phyloP scores from a whole-genome alignment of 2,113 vertebrate genomes.

The Phylloscopus whistleri region DNA sequence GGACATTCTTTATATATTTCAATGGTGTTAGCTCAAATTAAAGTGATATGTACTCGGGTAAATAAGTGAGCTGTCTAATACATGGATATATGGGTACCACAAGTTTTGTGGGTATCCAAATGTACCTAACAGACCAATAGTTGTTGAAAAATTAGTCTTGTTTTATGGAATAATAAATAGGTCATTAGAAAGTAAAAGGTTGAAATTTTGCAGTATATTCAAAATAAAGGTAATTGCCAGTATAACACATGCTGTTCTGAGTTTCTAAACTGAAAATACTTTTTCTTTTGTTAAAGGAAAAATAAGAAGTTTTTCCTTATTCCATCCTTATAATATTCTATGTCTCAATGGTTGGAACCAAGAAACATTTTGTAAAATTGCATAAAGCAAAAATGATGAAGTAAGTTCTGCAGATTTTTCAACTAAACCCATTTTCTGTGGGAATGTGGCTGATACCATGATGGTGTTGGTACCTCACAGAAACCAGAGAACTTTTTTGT shows the following conservation, averaged over 20 bases:
- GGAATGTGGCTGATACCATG: not conserved
- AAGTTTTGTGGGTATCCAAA: not conserved
- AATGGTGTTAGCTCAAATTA: not conserved
- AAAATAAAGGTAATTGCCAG: not conserved
- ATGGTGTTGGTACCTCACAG: not conserved
- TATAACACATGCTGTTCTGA: not conserved
- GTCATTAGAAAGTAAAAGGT: not conserved
- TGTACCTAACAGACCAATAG: not conserved
- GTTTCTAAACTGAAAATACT: not conserved
- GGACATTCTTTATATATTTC: slow-evolving; percentile 4
- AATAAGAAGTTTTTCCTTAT: not conserved
- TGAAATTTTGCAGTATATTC: not conserved
- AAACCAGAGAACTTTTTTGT: not conserved
- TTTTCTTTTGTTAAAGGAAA: not conserved
- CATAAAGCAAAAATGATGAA: not conserved
- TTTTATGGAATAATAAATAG: not conserved
- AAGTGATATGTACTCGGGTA: not conserved
- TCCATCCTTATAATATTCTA: not conserved
- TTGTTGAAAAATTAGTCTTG: not conserved
- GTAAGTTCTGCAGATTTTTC: not conserved
- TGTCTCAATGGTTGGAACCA: not conserved
- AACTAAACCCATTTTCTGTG: not conserved
- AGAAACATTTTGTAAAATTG: not conserved
- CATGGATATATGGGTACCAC: not conserved
- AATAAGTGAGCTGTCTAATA: not conserved